Base-by-base conservation (phyloP, 2,888 invertebrate genomes). In the Sturmia bella region DNA sequence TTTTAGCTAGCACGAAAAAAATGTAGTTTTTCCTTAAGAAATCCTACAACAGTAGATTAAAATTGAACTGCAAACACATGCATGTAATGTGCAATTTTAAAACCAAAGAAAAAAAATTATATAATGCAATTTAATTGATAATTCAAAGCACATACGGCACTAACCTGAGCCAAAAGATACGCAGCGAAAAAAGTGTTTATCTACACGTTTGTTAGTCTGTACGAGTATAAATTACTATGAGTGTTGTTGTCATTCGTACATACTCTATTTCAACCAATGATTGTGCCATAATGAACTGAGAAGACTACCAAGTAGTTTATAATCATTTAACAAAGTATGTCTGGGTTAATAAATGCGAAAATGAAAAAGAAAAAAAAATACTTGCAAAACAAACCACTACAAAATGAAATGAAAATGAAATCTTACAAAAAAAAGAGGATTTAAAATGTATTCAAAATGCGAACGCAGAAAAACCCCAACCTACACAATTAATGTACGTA, bases 391-490 rank as follows among this genome's bases (percentile, higher is more conserved):
- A 45, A 64, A 77, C 45, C 17, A 54, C 59, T 19, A 43, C 37
- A 19, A 82, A 82, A 82, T 74, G 74, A 74, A 78, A 82, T 74
- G 74, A 74, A 78, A 82, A 74, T 59, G 82, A 81, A 81, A 77
- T 74, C 76, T 64, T 72, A 68, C 68, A 68, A 77, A 72, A 57
- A 54, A 32, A 72, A 1, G 32, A 80, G 73, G 57, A 77, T 70
- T 77, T 45, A 45, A 66, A 61, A n/a, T 3, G 17, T 45, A 59
- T 61, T 45, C 11, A 52, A 66, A 56, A 27, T 56, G 27, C 52
- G n/a, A 56, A 45, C 12, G 19, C 7, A 17, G 17, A 54, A 69
- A 73, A 79, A 37, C 15, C 48, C 45, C 59, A 68, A 69, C 59
- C 59, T 27, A 79, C 66, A 63, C 68, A 64, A 39, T 57, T 32